Conservation (phyloP, 2,797 vertebrate genomes). For the Danionella dracula region DNA sequence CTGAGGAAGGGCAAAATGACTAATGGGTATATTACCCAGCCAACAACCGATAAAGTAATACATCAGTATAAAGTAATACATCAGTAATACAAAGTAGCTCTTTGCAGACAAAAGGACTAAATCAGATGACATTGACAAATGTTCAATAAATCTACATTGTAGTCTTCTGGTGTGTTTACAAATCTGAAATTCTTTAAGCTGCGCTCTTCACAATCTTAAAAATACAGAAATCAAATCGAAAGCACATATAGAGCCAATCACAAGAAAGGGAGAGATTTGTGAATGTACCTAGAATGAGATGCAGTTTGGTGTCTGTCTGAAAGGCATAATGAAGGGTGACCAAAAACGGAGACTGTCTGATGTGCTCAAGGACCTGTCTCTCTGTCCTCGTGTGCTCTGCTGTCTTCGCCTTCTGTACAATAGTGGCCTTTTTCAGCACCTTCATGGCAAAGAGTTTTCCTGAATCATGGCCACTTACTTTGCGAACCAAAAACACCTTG, state of each 20-base stretch:
- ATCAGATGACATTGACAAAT: neutral
- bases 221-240: neutral
- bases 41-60: neutral
- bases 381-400: slow-evolving; percentile 92
- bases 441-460: slow-evolving; percentile 98
- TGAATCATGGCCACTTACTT: slow-evolving; percentile 91
- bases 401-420: slow-evolving; percentile 96
- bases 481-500: slow-evolving; percentile 95
- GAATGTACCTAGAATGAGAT: slow-evolving; percentile 90
- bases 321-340: slow-evolving; percentile 97
- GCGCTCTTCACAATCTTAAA: neutral
- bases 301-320: slow-evolving; percentile 96
- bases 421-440: slow-evolving; percentile 96
- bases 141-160: neutral
- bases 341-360: slow-evolving; percentile 90
- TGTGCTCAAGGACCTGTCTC: slow-evolving; percentile 93
- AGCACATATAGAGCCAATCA: neutral
- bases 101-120: neutral
- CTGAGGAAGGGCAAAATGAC: neutral
- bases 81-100: too few relatives aligned
- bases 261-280: neutral
- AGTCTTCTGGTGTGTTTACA: neutral
- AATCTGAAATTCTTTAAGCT: neutral
- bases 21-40: neutral
- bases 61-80: neutral